Percentiles rank a stretch among this genome's conserved stretches.
These are phyloP conservation scores for Masnerella sp. DNA, from an alignment of 2,888 invertebrate genomes.

Conservation along the genomic window DNA sequence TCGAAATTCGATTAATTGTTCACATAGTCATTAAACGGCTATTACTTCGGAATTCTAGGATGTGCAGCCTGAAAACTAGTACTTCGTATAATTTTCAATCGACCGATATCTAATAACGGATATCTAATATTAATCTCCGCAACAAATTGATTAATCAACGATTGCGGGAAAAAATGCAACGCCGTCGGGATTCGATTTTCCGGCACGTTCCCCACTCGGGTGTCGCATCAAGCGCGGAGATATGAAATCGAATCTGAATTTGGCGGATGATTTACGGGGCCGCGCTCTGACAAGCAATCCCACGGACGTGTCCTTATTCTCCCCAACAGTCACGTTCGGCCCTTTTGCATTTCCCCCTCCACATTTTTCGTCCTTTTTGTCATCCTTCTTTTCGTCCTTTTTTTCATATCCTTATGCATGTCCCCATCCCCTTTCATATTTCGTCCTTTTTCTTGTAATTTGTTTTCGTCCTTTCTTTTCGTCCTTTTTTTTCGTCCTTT, in stretches of 20 bases:
- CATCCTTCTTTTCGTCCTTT: too few species aligned
- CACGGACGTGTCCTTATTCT: slow-evolving; percentile 54
- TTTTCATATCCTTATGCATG: slow-evolving; percentile 27
- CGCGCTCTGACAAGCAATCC: slow-evolving; percentile 50
- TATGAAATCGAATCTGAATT: slow-evolving; percentile 56
- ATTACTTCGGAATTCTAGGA: too few species aligned
- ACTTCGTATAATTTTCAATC: slow-evolving; percentile 12
- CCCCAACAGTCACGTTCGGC: slow-evolving; percentile 48
- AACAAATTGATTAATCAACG: slow-evolving; percentile 29
- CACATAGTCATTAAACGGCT: too few species aligned
- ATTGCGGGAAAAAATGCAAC: not conserved
- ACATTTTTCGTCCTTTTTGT: too few species aligned
- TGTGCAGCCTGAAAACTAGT: too few species aligned
- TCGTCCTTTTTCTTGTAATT: too few species aligned
- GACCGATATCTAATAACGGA: slow-evolving; percentile 18
- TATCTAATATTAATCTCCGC: slow-evolving; percentile 23
- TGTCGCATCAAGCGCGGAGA: slow-evolving; percentile 39
- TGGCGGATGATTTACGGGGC: slow-evolving; percentile 49
- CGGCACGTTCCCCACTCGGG: slow-evolving; percentile 21
- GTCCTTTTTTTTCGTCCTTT: too few species aligned
- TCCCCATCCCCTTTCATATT: too few species aligned
- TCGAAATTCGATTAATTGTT: too few species aligned
- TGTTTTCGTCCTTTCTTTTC: too few species aligned
- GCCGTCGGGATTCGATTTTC: slow-evolving; percentile 36
- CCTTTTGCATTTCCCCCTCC: slow-evolving; percentile 40